Percentiles rank a stretch among this genome's conserved stretches.
Conservation (phyloP, 2,888 invertebrate genomes). For the Athalia cordata region DNA sequence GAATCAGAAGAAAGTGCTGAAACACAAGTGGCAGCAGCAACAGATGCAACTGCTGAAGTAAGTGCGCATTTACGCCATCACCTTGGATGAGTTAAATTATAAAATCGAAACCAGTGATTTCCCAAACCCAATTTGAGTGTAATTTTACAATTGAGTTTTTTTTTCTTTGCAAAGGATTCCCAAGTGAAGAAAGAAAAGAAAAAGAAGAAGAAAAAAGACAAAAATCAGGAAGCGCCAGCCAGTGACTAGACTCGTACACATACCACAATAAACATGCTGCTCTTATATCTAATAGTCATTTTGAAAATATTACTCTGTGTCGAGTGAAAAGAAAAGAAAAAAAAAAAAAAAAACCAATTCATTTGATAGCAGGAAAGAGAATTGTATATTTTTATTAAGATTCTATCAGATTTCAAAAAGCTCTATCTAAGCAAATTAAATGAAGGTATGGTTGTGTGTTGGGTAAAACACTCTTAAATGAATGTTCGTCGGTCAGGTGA, state of each 20-base stretch:
- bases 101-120: constrained; percentile 6
- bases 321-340: constrained; percentile 4
- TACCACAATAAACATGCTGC: constrained; percentile 10
- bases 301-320: constrained; percentile 12
- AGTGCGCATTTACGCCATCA: constrained; percentile 31
- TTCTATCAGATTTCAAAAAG: constrained; percentile 7
- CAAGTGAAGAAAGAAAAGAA: constrained; percentile 81
- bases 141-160: constrained; percentile 20
- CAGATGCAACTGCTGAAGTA: constrained; percentile 66
- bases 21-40: constrained; percentile 69
- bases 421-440: background rate
- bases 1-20: constrained; percentile 61
- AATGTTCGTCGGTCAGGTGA: constrained; percentile 8
- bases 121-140: background rate
- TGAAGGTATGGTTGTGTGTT: constrained; percentile 13
- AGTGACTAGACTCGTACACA: constrained; percentile 21
- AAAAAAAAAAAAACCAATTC: background rate
- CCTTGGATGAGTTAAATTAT: background rate
- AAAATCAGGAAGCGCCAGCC: constrained; percentile 75
- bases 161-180: constrained; percentile 62
- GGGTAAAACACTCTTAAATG: background rate
- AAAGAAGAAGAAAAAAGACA: constrained; percentile 86
- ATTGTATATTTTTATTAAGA: constrained; percentile 35
- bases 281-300: constrained; percentile 22
- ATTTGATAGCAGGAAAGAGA: constrained; percentile 5